Evolutionary conservation across 2,113 vertebrate species (phyloP).

Genomic region (Cheilinus undulatus): DNA sequence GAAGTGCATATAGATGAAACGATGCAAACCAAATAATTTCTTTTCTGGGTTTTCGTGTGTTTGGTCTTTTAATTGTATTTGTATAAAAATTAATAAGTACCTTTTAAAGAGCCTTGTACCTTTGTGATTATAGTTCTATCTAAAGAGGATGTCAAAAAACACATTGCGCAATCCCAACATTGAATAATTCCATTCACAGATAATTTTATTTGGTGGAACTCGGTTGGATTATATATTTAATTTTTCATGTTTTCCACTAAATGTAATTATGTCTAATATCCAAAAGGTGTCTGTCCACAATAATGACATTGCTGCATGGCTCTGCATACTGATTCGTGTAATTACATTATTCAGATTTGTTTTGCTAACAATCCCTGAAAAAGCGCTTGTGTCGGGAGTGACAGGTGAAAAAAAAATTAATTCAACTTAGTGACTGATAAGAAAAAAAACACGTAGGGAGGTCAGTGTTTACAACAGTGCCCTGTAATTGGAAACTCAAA

Average conservation of each 20-base stretch:
- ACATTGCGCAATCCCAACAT: not conserved
- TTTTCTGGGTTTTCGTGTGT: no score
- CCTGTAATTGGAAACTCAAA: constrained; percentile 64
- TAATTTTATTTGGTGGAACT: not conserved
- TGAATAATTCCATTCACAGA: not conserved
- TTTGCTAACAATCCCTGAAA: constrained; percentile 28
- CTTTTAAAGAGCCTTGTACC: not conserved
- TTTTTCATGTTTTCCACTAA: not conserved
- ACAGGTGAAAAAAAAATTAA: constrained; percentile 12
- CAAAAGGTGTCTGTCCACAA: constrained; percentile 1
- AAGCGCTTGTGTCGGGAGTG: constrained; percentile 4
- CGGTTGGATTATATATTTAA: not conserved
- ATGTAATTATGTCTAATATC: not conserved
- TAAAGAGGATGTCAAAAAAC: not conserved
- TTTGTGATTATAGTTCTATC: not conserved
- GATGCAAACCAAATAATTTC: no score
- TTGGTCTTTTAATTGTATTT: no score
- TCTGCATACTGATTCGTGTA: constrained; percentile 10
- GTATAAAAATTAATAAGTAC: no score
- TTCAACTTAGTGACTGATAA: not conserved
- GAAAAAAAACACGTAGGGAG: constrained; percentile 27
- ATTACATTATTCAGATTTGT: constrained; percentile 36
- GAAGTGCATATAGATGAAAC: no score
- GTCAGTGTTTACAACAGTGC: constrained; percentile 38
- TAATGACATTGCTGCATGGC: constrained; percentile 2